Base-by-base conservation (phyloP, 37 sponge, comb jelly and placozoan genomes). In the Spongilla lacustris region DNA sequence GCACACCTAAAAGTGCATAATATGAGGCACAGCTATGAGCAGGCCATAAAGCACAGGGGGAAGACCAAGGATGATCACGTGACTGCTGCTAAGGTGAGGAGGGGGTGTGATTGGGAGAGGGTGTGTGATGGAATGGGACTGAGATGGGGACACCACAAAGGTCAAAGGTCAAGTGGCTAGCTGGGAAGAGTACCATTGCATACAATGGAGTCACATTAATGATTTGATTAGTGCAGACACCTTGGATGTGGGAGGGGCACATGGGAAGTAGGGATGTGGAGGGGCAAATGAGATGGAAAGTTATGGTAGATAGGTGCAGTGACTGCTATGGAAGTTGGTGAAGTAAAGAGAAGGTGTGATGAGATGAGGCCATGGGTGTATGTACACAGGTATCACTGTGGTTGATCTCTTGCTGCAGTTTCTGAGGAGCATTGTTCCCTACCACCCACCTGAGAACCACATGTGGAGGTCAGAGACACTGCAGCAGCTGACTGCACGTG, bases 351-450 rank as follows among this genome's bases (percentile, higher is more conserved):
- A n/a, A n/a, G n/a, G n/a, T n/a, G n/a, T n/a, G n/a, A n/a, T n/a
- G n/a, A 41, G 41, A 41, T 41, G 41, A 6, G 41, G 41, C 3
- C 3, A 41, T 41, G 41, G 41, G 41, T 3, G 6, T 41, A 6
- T 9, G 6, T 6, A 9, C 6, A 6, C 6, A 41, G 6, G 6
- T 6, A 41, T n/a, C 28, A 23, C 28, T 21, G 0, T 58, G 50
- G 37, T 8, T 24, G 27, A 14, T 46, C 32, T 33, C 28, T 74
- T 27, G 13, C 21, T 74, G 0, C 36, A 88, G 89, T 83, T 71
- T 12, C 71, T 88, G 21, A 41, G 46, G 27, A 68, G 69, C 30
- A 83, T 88, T 48, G 78, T 88, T 66, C 89, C 90, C 21, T 85
- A 89, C 73, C 31, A 34, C 28, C 74, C 77, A 69, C 50, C 41